Percentiles rank a stretch among this genome's conserved stretches.
Conservation (phyloP, 53 echinoderm and acorn worm genomes). For the Luidia sarsii region DNA sequence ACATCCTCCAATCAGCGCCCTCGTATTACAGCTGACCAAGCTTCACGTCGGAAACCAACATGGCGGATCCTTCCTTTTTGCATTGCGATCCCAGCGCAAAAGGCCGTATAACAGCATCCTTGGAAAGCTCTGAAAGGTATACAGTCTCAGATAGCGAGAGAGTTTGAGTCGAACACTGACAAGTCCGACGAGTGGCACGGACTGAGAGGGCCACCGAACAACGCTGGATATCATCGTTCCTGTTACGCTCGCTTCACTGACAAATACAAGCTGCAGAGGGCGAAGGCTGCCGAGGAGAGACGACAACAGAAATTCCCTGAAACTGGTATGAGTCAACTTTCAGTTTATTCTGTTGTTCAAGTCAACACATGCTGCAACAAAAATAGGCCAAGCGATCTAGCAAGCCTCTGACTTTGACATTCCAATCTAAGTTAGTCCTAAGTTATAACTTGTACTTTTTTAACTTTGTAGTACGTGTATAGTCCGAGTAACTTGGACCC, state of each 20-base stretch:
- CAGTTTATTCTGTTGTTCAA: neutral
- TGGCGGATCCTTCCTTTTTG: conserved; percentile 4
- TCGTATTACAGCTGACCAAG: no score
- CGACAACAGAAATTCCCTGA: neutral
- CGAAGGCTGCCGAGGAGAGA: neutral
- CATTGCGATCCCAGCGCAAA: conserved; percentile 32
- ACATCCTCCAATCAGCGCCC: no score
- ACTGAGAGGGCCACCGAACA: neutral
- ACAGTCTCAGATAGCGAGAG: neutral
- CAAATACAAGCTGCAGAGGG: conserved; percentile 9
- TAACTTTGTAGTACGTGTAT: no score
- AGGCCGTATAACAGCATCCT: conserved; percentile 16
- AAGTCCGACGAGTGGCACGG: no score
- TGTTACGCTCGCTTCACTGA: conserved; percentile 20
- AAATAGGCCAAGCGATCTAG: no score
- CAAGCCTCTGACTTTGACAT: no score
- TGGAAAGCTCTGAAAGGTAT: conserved; percentile 14
- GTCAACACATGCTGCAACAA: no score
- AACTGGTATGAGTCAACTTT: conserved; percentile 1
- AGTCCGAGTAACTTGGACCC: no score
- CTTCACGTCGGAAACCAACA: no score
- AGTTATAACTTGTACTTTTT: no score
- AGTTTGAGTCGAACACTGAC: no score
- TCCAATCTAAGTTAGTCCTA: no score
- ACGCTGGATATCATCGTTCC: conserved; percentile 38